Conservation (phyloP, 2,888 invertebrate species). For the Rhamnusium bicolor region DNA sequence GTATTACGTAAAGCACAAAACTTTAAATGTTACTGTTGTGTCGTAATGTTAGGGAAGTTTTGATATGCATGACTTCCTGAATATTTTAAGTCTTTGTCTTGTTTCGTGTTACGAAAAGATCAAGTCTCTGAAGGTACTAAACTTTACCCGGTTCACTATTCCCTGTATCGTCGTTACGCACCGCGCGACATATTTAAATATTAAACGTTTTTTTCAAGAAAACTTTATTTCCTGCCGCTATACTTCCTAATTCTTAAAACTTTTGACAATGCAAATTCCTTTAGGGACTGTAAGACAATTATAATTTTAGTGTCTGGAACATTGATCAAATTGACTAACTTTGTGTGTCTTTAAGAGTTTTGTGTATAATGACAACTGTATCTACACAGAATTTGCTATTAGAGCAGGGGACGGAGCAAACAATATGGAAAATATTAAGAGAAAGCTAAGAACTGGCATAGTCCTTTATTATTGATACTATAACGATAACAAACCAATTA, state of each 20-base stretch:
- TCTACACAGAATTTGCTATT: background rate
- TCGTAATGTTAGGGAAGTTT: constrained; percentile 40
- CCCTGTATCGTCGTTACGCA: constrained; percentile 68
- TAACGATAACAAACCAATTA: too few species aligned
- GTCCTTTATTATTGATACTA: too few species aligned
- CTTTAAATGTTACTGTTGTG: constrained; percentile 16
- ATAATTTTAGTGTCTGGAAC: constrained; percentile 36
- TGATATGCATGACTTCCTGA: constrained; percentile 61
- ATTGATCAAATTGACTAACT: constrained; percentile 24
- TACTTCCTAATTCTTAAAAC: constrained; percentile 45
- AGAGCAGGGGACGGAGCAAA: too few species aligned
- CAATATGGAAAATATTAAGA: too few species aligned
- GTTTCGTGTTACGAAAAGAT: constrained; percentile 41
- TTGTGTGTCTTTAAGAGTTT: constrained; percentile 4
- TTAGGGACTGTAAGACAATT: constrained; percentile 39
- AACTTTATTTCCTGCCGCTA: constrained; percentile 52
- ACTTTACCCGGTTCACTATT: constrained; percentile 55
- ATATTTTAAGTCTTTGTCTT: constrained; percentile 60
- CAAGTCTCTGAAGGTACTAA: constrained; percentile 40
- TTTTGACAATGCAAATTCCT: constrained; percentile 40
- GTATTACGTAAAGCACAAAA: constrained; percentile 9
- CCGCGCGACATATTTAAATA: constrained; percentile 68
- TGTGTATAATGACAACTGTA: background rate
- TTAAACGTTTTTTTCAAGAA: constrained; percentile 63
- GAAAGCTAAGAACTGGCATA: too few species aligned